These are phyloP conservation scores for Microcebus tavaratra DNA, from an alignment of 2,113 vertebrate species.

Conservation along the genomic window DNA sequence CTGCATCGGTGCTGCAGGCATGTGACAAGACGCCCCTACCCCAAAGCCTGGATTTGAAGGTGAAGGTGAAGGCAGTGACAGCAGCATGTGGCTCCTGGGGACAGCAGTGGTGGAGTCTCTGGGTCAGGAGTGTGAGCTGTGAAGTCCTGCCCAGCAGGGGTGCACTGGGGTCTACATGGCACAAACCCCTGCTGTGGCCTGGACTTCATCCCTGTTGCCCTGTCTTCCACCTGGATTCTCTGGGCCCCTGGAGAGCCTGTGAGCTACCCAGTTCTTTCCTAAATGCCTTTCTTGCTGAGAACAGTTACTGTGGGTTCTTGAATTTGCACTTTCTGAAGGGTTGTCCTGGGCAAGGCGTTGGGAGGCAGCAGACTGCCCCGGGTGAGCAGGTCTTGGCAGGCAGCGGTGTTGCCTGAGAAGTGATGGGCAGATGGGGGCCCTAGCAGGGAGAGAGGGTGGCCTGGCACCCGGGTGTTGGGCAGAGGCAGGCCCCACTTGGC, in stretches of 20 bases:
- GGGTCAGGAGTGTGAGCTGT: not conserved
- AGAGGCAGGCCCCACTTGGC: not conserved
- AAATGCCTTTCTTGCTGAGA: not conserved
- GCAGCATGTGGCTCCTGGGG: not conserved
- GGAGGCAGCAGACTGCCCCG: not conserved
- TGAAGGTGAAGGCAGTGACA: not conserved
- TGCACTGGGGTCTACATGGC: not conserved
- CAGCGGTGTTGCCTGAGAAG: not conserved
- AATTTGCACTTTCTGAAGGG: not conserved
- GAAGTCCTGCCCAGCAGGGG: not conserved
- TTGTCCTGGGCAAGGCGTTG: not conserved
- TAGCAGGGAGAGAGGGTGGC: not conserved
- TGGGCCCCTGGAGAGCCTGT: not conserved
- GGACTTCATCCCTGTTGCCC: not conserved
- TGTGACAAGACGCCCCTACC: not conserved
- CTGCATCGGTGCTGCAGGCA: too few species aligned
- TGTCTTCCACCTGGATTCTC: not conserved
- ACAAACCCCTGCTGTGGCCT: not conserved
- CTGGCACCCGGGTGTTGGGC: not conserved
- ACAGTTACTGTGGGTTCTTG: not conserved
- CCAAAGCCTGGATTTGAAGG: not conserved
- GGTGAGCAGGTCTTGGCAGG: not conserved
- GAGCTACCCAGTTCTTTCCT: not conserved
- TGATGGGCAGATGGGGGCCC: not conserved
- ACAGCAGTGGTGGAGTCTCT: not conserved